phyloP scores from a whole-genome alignment of 2,113 vertebrate genomes.

The Marmota flaviventris region DNA sequence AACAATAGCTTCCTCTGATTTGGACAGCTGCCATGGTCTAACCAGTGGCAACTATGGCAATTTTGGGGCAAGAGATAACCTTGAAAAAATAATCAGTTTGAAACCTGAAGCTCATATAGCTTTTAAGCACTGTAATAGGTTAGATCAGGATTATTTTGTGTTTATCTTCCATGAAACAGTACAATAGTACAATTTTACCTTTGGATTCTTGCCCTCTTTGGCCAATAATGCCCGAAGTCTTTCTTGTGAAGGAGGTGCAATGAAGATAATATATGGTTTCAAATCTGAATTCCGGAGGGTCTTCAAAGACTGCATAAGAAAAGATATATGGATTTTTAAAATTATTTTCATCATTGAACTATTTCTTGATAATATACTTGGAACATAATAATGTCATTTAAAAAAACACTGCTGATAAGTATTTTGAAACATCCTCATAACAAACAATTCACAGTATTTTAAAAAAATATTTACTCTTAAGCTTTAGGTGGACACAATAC shows the following conservation, averaged over 20 bases:
- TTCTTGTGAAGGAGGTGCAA: constrained; percentile 96
- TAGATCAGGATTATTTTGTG: not conserved
- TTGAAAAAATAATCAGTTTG: not conserved
- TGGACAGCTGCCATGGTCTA: constrained; percentile 8
- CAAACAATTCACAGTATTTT: not conserved
- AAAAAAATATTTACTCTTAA: too few species aligned
- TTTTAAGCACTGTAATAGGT: not conserved
- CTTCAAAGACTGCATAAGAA: constrained; percentile 91
- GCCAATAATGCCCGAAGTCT: constrained; percentile 95
- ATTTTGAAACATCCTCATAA: constrained; percentile 2
- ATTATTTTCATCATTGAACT: constrained; percentile 9
- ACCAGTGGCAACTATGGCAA: not conserved
- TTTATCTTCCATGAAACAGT: not conserved
- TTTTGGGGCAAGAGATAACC: not conserved
- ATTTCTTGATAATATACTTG: constrained; percentile 40
- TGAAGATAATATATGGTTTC: constrained; percentile 98
- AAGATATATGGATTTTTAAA: constrained; percentile 63
- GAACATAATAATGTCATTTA: constrained; percentile 20
- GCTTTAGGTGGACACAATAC: too few species aligned
- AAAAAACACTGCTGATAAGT: not conserved
- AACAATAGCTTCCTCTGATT: not conserved
- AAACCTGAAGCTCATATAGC: not conserved
- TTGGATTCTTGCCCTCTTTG: constrained; percentile 95
- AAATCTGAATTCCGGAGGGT: constrained; percentile 95
- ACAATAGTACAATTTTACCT: constrained; percentile 87